Conservation (phyloP, 2,888 invertebrate genomes). For the Amorpha juglandis region DNA sequence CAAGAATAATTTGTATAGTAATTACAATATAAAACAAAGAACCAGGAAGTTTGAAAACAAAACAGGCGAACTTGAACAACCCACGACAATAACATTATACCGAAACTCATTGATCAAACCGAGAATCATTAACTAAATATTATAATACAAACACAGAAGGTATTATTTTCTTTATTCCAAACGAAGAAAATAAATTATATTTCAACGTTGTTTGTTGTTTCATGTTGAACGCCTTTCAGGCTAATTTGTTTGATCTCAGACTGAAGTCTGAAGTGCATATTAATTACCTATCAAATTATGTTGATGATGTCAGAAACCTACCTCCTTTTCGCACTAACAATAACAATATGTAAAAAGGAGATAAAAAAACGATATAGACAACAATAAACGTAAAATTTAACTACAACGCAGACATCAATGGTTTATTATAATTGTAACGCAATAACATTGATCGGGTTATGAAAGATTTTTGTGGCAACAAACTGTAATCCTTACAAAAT, state of each 20-base stretch:
- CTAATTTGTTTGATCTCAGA: not conserved
- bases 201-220: not conserved
- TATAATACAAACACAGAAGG: not conserved
- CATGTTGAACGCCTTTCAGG: not conserved
- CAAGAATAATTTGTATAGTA: not conserved
- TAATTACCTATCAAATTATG: constrained; percentile 11
- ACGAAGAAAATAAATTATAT: not conserved
- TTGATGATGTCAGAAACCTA: constrained; percentile 1
- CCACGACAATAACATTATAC: constrained; percentile 9
- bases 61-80: constrained; percentile 7
- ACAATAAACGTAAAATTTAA: constrained; percentile 31
- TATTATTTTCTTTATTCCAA: not conserved
- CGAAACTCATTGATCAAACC: constrained; percentile 15
- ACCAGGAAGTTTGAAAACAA: constrained; percentile 18
- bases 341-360: constrained; percentile 12
- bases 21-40: constrained; percentile 8
- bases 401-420: constrained; percentile 33
- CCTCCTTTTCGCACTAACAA: constrained; percentile 12
- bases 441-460: constrained; percentile 36
- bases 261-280: not conserved
- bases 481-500: constrained; percentile 30
- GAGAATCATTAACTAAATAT: constrained; percentile 13
- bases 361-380: constrained; percentile 7
- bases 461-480: constrained; percentile 30
- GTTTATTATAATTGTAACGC: constrained; percentile 35